Base-by-base conservation (phyloP, 1,140 invertebrate genomes). In the Camponotus floridanus region DNA sequence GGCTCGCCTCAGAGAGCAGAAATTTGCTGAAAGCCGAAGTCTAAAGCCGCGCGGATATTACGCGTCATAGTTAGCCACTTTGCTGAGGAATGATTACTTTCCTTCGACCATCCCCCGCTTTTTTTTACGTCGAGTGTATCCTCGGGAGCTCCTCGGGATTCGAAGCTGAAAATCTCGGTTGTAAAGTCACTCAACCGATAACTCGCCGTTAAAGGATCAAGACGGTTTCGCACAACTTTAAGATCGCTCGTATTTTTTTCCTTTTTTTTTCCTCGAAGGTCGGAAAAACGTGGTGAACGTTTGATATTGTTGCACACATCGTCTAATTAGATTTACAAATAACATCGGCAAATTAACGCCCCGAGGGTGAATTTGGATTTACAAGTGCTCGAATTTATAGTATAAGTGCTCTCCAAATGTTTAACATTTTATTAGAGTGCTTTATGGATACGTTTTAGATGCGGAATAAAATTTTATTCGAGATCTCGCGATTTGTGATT, bases 1-100 rank as follows among this genome's bases (percentile, higher is more conserved):
- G 15, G 13, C 45, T 55, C 18, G 59, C 13, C 31, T 67, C 33
- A 33, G 7, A 64, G 21, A 70, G 78, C 18, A 31, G 64, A 80
- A 59, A 70, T 80, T 80, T 57, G 45, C 78, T 57, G 64, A 65
- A 76, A 78, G 64, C 78, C 55, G 36, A 31, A 70, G 64, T 80
- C 48, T 51, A 80, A 70, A 80, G 48, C 70, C 78, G 51, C 65
- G 36, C 36, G 64, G 48, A 70, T 80, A 80, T 80, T 70, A 39
- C 61, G 45, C 64, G 48, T 68, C 62, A 68, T 55, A 79, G 61
- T 79, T 79, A 79, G 62, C 64, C 33, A 70, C 78, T 80, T 61
- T 65, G 21, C 51, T n/a, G 9, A 70, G 78, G 65, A 70, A 80
- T 57, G 64, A 70, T 80, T 70, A 70, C 64, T 57, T 36, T 48